phyloP scores from a whole-genome alignment of 2,797 vertebrate species.

The Fratercula arctica region DNA sequence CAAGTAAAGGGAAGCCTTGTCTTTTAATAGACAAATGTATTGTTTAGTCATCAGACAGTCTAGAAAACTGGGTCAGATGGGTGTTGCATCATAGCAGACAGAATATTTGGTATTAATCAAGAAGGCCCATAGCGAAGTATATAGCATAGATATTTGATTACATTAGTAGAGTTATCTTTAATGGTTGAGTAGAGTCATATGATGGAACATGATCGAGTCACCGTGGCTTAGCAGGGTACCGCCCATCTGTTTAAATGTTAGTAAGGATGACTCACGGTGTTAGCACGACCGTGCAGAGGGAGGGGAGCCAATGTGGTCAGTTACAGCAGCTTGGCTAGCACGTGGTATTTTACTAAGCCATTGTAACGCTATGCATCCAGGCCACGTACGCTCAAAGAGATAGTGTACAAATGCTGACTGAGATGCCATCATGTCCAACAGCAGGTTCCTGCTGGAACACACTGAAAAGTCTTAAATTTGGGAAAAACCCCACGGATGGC shows the following conservation, averaged over 20 bases:
- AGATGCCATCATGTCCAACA: not conserved
- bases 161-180: slow-evolving; percentile 29
- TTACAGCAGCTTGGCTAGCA: not conserved
- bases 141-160: not conserved
- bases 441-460: not conserved
- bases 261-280: slow-evolving; percentile 27
- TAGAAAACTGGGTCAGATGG: not conserved
- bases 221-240: slow-evolving; percentile 7
- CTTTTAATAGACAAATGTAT: not conserved
- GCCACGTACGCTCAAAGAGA: fast-evolving
- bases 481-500: not conserved
- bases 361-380: fast-evolving
- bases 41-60: not conserved
- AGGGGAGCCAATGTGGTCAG: not conserved
- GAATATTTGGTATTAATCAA: slow-evolving; percentile 8
- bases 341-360: not conserved
- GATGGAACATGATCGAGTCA: slow-evolving; percentile 45
- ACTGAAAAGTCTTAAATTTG: not conserved
- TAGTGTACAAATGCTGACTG: not conserved
- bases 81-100: not conserved
- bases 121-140: not conserved
- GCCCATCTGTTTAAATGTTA: slow-evolving; percentile 53
- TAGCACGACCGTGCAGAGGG: not conserved
- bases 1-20: not conserved
- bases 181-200: not conserved